phyloP scores from a whole-genome alignment of 1,140 invertebrate genomes.

The Matsumurasca onukii region DNA sequence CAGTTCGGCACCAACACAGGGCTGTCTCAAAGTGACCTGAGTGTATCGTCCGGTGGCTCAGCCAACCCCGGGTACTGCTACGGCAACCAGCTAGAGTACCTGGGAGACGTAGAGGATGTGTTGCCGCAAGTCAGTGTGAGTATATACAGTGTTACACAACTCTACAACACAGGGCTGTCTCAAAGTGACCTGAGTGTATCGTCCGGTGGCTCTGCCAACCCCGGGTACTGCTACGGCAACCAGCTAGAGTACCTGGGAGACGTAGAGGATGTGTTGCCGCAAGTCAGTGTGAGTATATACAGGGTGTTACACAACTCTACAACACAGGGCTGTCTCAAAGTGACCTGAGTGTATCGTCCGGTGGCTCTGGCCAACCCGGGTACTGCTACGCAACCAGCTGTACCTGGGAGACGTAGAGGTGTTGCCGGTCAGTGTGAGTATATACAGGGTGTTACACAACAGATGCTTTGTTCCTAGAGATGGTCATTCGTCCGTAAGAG shows the following conservation, averaged over 20 bases:
- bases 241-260: slow-evolving; percentile 62
- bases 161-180: slow-evolving; percentile 57
- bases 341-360: slow-evolving; percentile 69
- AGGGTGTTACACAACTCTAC: background rate
- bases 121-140: background rate
- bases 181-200: slow-evolving; percentile 74
- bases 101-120: slow-evolving; percentile 53
- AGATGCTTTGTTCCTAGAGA: no score
- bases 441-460: background rate
- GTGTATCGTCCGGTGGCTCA: slow-evolving; percentile 65
- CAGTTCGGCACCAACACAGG: slow-evolving; percentile 61
- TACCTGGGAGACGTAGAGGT: slow-evolving; percentile 60
- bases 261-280: slow-evolving; percentile 53
- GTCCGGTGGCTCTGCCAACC: slow-evolving; percentile 65
- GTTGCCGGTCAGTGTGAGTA: background rate
- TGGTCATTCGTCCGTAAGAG: no score
- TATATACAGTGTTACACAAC: background rate
- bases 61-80: slow-evolving; percentile 72
- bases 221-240: slow-evolving; percentile 72
- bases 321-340: slow-evolving; percentile 66
- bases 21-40: slow-evolving; percentile 72
- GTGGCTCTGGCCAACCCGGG: slow-evolving; percentile 64
- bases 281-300: background rate
- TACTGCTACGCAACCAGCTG: slow-evolving; percentile 75
- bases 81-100: slow-evolving; percentile 71